Evolutionary conservation across 2,888 invertebrate species (phyloP).

Genomic region (Meteorus cinctellus): DNA sequence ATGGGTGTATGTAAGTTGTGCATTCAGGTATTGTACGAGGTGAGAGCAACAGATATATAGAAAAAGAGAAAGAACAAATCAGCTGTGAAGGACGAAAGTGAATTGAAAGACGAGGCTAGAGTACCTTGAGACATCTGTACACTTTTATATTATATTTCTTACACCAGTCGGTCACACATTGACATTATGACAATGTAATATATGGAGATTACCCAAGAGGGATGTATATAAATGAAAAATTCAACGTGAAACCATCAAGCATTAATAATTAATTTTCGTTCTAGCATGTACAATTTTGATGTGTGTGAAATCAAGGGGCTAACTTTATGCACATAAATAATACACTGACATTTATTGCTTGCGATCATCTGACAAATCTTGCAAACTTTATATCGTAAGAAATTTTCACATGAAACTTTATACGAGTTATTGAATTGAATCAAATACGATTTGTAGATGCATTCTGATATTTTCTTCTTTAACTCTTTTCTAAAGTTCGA

Average conservation of each 20-base stretch:
- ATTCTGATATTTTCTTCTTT: too few relatives aligned
- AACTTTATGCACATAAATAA: too few relatives aligned
- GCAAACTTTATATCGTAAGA: neutral
- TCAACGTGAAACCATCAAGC: too few relatives aligned
- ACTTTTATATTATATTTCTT: constrained; percentile 5
- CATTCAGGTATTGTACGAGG: neutral
- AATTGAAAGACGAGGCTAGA: constrained; percentile 43
- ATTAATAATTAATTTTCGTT: neutral
- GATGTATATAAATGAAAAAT: neutral
- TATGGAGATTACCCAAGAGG: neutral
- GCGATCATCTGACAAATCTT: neutral
- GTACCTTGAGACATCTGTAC: constrained; percentile 31
- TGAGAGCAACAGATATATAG: neutral
- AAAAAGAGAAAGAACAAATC: constrained; percentile 32
- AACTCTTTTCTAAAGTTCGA: too few relatives aligned
- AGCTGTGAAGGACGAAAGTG: constrained; percentile 45
- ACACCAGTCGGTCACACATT: constrained; percentile 1
- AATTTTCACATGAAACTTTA: too few relatives aligned
- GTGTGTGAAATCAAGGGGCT: neutral
- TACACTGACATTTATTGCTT: neutral
- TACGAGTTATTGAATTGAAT: too few relatives aligned
- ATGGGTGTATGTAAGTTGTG: neutral
- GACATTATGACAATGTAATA: constrained; percentile 4
- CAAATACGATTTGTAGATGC: too few relatives aligned
- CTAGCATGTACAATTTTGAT: neutral